Evolutionary conservation across 2,888 invertebrate species (phyloP).

Genomic region (Hydrotaea cyrtoneurina): DNA sequence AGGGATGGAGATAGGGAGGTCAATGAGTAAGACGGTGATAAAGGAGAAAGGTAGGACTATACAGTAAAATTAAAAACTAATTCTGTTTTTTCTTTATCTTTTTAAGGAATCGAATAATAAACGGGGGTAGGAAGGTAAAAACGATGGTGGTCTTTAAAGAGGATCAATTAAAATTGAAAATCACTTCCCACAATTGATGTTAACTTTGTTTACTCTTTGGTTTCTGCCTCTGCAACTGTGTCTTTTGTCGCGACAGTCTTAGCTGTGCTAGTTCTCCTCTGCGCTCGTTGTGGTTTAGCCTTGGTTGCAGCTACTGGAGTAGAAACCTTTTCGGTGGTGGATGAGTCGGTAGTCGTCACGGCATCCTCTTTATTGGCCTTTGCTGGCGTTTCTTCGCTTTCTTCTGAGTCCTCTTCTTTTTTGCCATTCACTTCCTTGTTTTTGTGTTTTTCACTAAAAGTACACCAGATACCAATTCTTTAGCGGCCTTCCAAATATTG

Average conservation of each 20-base stretch:
- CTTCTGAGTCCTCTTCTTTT: constrained; percentile 67
- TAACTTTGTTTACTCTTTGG: constrained; percentile 49
- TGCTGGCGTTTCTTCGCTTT: constrained; percentile 20
- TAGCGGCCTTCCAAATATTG: neutral
- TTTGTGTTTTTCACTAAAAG: constrained; percentile 82
- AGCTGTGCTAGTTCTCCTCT: constrained; percentile 24
- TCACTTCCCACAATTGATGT: neutral
- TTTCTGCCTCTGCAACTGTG: constrained; percentile 52
- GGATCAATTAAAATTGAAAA: neutral
- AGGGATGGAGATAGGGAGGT: neutral
- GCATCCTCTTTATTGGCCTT: constrained; percentile 16
- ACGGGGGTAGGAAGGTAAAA: constrained; percentile 33
- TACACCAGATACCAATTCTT: neutral
- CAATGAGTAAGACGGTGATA: neutral
- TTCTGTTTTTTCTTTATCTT: neutral
- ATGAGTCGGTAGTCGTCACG: neutral
- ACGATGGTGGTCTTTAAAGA: neutral
- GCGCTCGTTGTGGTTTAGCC: constrained; percentile 57
- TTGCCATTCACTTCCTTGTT: constrained; percentile 76
- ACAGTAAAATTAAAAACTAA: neutral
- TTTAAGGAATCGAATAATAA: neutral
- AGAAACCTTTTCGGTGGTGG: constrained; percentile 6
- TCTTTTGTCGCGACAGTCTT: constrained; percentile 25
- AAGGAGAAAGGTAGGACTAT: neutral
- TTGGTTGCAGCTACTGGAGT: constrained; percentile 54